phyloP scores from a whole-genome alignment of 2,113 vertebrate species.

The Pachyramphus minor region DNA sequence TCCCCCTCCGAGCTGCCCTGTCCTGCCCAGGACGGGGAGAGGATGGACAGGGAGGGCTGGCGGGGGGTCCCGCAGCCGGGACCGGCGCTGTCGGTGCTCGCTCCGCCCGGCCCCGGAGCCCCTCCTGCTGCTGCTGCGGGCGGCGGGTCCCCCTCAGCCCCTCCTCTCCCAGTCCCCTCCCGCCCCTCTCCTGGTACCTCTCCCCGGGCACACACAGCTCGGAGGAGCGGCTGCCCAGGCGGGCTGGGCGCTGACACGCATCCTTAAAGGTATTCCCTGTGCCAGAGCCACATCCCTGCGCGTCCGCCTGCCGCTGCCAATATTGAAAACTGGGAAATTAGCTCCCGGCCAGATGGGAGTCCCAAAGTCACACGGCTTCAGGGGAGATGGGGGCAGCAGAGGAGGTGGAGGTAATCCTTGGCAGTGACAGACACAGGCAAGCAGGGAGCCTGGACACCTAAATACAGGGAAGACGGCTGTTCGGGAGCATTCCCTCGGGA shows the following conservation, averaged over 20 bases:
- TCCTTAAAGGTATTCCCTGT: neutral
- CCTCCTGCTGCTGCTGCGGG: neutral
- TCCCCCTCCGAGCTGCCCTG: neutral
- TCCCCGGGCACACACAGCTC: neutral
- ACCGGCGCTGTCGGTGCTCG: neutral
- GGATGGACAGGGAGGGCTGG: neutral
- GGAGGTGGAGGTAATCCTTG: neutral
- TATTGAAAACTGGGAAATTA: neutral
- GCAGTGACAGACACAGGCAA: neutral
- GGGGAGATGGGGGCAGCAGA: neutral
- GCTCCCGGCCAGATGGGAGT: neutral
- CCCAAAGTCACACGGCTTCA: neutral
- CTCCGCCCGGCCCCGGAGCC: neutral
- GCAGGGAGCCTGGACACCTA: neutral
- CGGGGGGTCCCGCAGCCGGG: neutral
- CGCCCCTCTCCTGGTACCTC: neutral
- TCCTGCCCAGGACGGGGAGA: neutral
- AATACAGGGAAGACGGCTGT: neutral
- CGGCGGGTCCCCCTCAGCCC: neutral
- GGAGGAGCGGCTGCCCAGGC: neutral
- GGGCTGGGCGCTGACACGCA: neutral
- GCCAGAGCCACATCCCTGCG: neutral
- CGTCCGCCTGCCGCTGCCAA: neutral
- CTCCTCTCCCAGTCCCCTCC: neutral
- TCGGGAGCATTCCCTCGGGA: neutral